Evolutionary conservation across 2,797 vertebrate species (phyloP).

Genomic region (Iguana delicatissima): DNA sequence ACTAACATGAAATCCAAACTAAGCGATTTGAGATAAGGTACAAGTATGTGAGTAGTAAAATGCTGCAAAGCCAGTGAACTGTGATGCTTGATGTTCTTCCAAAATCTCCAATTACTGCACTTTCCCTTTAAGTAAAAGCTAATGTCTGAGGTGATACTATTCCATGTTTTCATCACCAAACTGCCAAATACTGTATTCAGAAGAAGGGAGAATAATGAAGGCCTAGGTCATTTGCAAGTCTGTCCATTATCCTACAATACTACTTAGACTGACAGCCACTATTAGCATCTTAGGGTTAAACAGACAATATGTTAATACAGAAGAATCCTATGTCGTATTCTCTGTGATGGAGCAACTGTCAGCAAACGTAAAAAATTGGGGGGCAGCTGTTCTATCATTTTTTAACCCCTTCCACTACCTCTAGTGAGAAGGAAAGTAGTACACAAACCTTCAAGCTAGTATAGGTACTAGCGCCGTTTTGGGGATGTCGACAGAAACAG

Average conservation of each 20-base stretch:
- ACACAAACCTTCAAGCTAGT: no score
- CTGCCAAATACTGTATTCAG: background rate
- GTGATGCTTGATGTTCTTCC: background rate
- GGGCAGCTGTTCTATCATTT: background rate
- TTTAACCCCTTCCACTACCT: background rate
- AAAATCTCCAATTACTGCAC: conserved; percentile 29
- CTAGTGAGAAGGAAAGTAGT: no score
- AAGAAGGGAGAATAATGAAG: conserved; percentile 1
- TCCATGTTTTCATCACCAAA: background rate
- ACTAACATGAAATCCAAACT: conserved; percentile 27
- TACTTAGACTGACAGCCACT: background rate
- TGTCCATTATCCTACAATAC: background rate
- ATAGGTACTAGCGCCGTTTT: no score
- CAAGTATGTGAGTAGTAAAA: background rate
- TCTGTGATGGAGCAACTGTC: background rate
- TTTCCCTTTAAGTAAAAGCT: conserved; percentile 15
- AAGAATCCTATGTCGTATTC: no score
- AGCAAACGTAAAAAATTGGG: background rate
- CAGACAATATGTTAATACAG: background rate
- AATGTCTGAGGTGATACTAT: background rate
- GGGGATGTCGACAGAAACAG: no score
- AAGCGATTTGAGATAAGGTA: conserved; percentile 35
- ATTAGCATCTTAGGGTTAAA: background rate
- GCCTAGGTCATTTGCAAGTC: background rate
- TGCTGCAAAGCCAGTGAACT: background rate